Evolutionary conservation across 2,888 invertebrate species (phyloP).

Genomic region (Trisateles emortualis): DNA sequence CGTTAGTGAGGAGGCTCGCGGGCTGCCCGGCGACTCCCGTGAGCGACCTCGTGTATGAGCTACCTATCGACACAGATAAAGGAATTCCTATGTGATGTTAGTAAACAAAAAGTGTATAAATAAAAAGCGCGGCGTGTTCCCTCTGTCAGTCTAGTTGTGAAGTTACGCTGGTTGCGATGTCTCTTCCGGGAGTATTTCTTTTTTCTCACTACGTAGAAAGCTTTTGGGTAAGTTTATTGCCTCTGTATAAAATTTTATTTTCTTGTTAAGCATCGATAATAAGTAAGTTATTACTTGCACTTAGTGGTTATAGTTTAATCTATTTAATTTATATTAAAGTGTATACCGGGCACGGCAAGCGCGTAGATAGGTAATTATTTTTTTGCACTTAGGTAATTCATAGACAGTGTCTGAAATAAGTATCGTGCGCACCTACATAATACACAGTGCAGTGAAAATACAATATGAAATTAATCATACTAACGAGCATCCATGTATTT

Average conservation of each 20-base stretch:
- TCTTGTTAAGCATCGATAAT: slow-evolving; percentile 9
- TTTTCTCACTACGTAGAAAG: slow-evolving; percentile 81
- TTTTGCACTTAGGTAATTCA: slow-evolving; percentile 39
- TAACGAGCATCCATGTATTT: slow-evolving; percentile 15
- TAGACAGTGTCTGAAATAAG: slow-evolving; percentile 33
- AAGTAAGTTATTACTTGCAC: slow-evolving; percentile 7
- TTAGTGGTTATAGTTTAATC: slow-evolving; percentile 16
- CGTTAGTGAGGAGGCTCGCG: slow-evolving; percentile 63
- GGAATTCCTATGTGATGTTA: slow-evolving; percentile 79
- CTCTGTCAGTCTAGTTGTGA: slow-evolving; percentile 72
- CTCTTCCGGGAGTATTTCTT: slow-evolving; percentile 79
- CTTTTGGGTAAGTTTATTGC: slow-evolving; percentile 78
- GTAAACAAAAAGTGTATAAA: slow-evolving; percentile 83
- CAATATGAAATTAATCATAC: slow-evolving; percentile 22
- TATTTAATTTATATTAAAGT: slow-evolving; percentile 34
- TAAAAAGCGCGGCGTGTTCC: slow-evolving; percentile 70
- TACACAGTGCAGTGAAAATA: slow-evolving; percentile 25
- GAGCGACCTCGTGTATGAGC: slow-evolving; percentile 45
- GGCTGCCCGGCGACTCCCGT: slow-evolving; percentile 54
- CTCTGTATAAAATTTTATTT: slow-evolving; percentile 13
- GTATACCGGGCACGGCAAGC: slow-evolving; percentile 24
- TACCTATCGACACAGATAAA: slow-evolving; percentile 62
- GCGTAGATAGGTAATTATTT: slow-evolving; percentile 33
- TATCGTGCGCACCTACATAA: slow-evolving; percentile 21
- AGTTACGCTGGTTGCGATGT: slow-evolving; percentile 71